phyloP scores from a whole-genome alignment of 2,113 vertebrate species.

The Eleginops maclovinus region DNA sequence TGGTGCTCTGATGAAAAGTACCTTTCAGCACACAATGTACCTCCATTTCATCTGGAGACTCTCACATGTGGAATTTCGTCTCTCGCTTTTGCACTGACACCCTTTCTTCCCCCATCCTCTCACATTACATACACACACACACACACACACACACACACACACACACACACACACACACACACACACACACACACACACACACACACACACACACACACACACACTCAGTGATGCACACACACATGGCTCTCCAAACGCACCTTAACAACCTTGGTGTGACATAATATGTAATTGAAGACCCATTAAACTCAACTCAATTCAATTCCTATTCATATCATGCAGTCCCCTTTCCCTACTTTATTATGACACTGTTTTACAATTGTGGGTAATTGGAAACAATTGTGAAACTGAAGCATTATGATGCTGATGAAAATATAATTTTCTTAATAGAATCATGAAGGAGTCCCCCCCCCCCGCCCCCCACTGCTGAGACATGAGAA shows the following conservation, averaged over 20 bases:
- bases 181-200: constrained; percentile 5
- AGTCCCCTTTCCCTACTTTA: background rate
- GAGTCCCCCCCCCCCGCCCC: background rate
- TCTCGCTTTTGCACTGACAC: background rate
- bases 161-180: background rate
- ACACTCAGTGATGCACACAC: constrained; percentile 1
- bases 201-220: constrained; percentile 5
- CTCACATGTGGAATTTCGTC: constrained; percentile 23
- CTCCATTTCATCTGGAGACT: constrained; percentile 20
- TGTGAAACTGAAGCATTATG: background rate
- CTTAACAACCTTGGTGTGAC: constrained; percentile 14
- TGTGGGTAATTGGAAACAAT: background rate
- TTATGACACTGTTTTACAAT: background rate
- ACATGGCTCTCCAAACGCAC: background rate
- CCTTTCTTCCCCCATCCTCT: background rate
- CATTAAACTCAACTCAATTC: constrained; percentile 11
- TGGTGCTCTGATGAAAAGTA: constrained; percentile 45
- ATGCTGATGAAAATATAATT: constrained; percentile 34
- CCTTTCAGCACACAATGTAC: constrained; percentile 30
- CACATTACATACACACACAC: constrained; percentile 1
- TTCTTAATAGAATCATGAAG: constrained; percentile 11
- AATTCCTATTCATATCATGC: background rate
- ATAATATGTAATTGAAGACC: constrained; percentile 3
- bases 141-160: constrained; percentile 9
- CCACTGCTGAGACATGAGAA: constrained; percentile 7